phyloP scores from a whole-genome alignment of 2,888 invertebrate species.

The Sesamia inferens region DNA sequence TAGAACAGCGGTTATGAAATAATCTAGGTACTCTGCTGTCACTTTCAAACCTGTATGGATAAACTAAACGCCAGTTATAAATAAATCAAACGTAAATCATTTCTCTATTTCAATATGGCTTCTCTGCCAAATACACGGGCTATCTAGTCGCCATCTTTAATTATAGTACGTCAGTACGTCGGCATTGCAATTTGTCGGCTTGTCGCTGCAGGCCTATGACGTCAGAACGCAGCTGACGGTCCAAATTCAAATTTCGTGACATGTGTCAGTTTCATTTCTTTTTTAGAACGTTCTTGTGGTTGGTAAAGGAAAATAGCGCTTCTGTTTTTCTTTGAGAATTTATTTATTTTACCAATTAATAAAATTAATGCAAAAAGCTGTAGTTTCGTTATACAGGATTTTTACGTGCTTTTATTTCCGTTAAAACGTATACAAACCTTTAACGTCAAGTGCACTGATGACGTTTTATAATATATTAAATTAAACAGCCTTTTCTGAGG shows the following conservation, averaged over 20 bases:
- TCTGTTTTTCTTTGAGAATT: background rate
- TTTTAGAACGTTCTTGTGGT: conserved; percentile 12
- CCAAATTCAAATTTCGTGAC: conserved; percentile 51
- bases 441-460: conserved; percentile 19
- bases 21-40: background rate
- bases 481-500: background rate
- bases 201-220: conserved; percentile 64
- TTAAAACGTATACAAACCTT: conserved; percentile 2
- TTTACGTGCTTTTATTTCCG: background rate
- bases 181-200: conserved; percentile 51
- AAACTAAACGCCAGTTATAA: conserved; percentile 25
- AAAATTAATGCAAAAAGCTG: background rate
- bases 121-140: conserved; percentile 42
- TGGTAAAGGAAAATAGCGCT: background rate
- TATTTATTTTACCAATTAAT: background rate
- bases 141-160: conserved; percentile 51
- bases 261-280: conserved; percentile 24
- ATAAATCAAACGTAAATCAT: conserved; percentile 42
- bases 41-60: conserved; percentile 4
- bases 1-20: no score
- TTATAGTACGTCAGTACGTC: conserved; percentile 42
- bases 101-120: conserved; percentile 34
- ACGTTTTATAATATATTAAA: background rate
- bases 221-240: conserved; percentile 58
- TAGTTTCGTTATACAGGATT: background rate